A percentile compares a stretch with the other conserved stretches of the same genome.
These are phyloP conservation scores for Drosophila jambulina DNA, from an alignment of 1,140 invertebrate species.

Conservation along the genomic window DNA sequence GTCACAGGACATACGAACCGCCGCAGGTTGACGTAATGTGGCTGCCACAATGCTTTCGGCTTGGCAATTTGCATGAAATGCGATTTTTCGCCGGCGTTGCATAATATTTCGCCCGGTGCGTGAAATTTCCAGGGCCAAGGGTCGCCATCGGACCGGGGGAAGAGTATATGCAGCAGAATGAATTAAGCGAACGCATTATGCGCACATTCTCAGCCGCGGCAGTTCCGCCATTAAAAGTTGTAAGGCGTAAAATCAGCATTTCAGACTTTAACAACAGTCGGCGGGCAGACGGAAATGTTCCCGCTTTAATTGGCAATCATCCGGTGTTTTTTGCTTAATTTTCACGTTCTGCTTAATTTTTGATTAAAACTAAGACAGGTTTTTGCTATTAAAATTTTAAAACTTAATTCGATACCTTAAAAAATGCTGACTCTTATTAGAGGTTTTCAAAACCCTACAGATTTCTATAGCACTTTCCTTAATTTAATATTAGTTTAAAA, in stretches of 20 bases:
- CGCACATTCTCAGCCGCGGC: constrained; percentile 5
- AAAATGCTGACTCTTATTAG: too few species aligned
- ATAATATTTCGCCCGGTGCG: constrained; percentile 4
- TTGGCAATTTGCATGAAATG: constrained; percentile 17
- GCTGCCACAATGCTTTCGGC: constrained; percentile 6
- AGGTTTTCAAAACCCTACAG: not conserved
- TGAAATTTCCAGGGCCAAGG: not conserved
- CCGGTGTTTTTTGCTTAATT: not conserved
- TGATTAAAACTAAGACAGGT: not conserved
- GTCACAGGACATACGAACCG: constrained; percentile 7
- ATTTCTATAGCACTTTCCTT: too few species aligned
- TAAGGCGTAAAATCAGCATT: constrained; percentile 13
- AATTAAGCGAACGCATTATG: constrained; percentile 21
- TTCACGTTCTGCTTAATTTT: not conserved
- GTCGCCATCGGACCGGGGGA: not conserved
- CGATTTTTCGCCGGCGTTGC: constrained; percentile 22
- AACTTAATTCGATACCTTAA: not conserved
- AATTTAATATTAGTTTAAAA: too few species aligned
- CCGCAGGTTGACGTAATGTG: constrained; percentile 15
- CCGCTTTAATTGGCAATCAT: constrained; percentile 7
- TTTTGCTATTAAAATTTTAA: too few species aligned
- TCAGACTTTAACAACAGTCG: constrained; percentile 5
- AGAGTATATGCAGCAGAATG: constrained; percentile 9
- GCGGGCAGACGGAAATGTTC: not conserved
- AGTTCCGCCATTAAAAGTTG: constrained; percentile 14